Base-by-base conservation (phyloP, 2,888 invertebrate species). In the Protonemura montana region DNA sequence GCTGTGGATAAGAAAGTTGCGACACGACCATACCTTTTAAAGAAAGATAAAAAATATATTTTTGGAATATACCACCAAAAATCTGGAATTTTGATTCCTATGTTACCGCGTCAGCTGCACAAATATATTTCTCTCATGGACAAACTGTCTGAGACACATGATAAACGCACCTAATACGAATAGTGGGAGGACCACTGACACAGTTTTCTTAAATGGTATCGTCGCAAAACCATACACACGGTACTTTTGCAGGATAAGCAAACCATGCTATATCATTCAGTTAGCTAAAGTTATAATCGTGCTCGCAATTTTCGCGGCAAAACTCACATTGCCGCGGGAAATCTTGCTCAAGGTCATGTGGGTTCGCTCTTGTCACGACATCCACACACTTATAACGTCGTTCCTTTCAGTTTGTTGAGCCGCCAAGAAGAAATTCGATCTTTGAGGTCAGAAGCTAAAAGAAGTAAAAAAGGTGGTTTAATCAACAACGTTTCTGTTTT, bases 351-450 rank as follows among this genome's bases (percentile, higher is more conserved):
- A 59, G 21, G 13, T 21, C 2, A 16, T 59, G 13, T 10, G 21
- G 6, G 59, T 59, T 21, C 13, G 59, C 16, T 10, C 3, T 59
- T 7, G 59, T 13, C 13, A 21, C 59, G 1, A 10, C 35, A 21
- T 10, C 27, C 10, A 10, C n/a, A 30, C 10, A 26, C 76, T 86
- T 83, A 42, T 25, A 84, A 82, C n/a, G 85, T 83, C 30, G 86
- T 87, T 87, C 81, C 87, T 80, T 88, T 90, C 87, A 94, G 94
- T 92, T 96, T 97, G 90, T 96, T 95, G 88, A 94, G 95, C 91
- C 97, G 97, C 98, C 98, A 98, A 89, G 94, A 94, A 89, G 94
- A 93, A 91, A 98, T 98, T 90, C 95, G 94, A 90, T 96, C 95
- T 92, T 97, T 98, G 88, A 98, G 92, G 90, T 98, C 98, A 85